Conservation (phyloP, 2,113 vertebrate genomes). For the Ciconia stormi region DNA sequence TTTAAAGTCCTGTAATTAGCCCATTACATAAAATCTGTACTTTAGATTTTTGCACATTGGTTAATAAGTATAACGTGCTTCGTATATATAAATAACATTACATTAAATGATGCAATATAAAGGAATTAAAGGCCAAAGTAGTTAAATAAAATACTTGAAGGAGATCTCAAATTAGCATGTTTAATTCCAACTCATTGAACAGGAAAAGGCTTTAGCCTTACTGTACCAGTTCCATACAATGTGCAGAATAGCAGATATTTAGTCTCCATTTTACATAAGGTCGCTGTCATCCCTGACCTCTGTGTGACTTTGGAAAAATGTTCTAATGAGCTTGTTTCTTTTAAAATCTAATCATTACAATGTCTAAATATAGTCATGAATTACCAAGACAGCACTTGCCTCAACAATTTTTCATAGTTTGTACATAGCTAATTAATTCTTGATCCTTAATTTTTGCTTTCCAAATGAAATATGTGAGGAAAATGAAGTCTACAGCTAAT, state of each 20-base stretch:
- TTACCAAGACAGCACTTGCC: slow-evolving; percentile 41
- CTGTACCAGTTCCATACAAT: slow-evolving; percentile 80
- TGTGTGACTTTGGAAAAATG: slow-evolving; percentile 23
- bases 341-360: slow-evolving; percentile 53
- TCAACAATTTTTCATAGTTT: slow-evolving; percentile 48
- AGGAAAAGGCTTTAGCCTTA: slow-evolving; percentile 88
- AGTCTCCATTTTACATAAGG: slow-evolving; percentile 1
- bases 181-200: slow-evolving; percentile 94
- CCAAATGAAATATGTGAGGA: slow-evolving; percentile 34
- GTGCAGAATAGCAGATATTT: slow-evolving; percentile 8
- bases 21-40: slow-evolving; percentile 87
- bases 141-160: slow-evolving; percentile 85
- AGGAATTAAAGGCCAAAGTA: slow-evolving; percentile 82
- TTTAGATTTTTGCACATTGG: slow-evolving; percentile 83
- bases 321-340: slow-evolving; percentile 51
- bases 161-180: slow-evolving; percentile 90
- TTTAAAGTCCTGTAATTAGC: slow-evolving; percentile 90
- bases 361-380: slow-evolving; percentile 44
- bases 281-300: slow-evolving; percentile 12
- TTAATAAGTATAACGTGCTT: slow-evolving; percentile 84
- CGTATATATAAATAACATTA: slow-evolving; percentile 82
- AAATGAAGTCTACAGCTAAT: slow-evolving; percentile 40
- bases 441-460: slow-evolving; percentile 49
- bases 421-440: slow-evolving; percentile 9
- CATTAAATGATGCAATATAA: slow-evolving; percentile 80